Conservation (phyloP, 2,113 vertebrate genomes). For the Amia ocellicauda region DNA sequence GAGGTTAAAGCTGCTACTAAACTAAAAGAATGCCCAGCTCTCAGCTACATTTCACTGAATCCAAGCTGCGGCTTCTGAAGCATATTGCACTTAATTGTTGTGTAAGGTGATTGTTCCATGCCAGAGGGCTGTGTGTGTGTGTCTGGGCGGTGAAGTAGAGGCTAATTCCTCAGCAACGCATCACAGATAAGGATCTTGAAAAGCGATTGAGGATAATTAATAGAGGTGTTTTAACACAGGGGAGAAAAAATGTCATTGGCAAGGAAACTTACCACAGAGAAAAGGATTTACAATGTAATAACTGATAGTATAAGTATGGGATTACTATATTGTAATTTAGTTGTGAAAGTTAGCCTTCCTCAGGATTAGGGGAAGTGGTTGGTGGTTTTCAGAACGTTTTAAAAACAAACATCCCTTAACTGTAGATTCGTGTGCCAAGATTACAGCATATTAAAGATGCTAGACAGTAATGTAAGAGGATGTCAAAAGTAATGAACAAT, state of each 20-base stretch:
- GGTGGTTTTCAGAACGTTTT: conserved; percentile 47
- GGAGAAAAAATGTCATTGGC: conserved; percentile 42
- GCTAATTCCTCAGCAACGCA: conserved; percentile 53
- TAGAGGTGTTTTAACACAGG: conserved; percentile 37
- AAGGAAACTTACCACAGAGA: conserved; percentile 38
- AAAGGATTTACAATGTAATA: conserved; percentile 29
- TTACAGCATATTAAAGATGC: no score
- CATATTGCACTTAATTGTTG: conserved; percentile 22
- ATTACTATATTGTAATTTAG: conserved; percentile 37
- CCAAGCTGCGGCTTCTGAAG: background rate
- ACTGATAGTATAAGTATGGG: conserved; percentile 34
- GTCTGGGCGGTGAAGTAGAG: conserved; percentile 48
- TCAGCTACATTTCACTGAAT: background rate
- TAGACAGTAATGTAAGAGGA: no score
- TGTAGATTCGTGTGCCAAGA: no score
- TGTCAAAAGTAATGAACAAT: no score
- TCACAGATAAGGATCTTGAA: conserved; percentile 61
- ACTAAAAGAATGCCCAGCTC: conserved; percentile 59
- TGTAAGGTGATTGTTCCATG: conserved; percentile 44
- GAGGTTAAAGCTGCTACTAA: conserved; percentile 73
- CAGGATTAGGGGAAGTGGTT: conserved; percentile 28
- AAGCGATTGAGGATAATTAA: conserved; percentile 62
- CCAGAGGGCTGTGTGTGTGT: conserved; percentile 39
- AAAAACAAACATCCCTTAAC: no score
- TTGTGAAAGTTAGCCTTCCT: conserved; percentile 22